Evolutionary conservation across 2,797 vertebrate genomes (phyloP).

Genomic region (Octomys mimax): DNA sequence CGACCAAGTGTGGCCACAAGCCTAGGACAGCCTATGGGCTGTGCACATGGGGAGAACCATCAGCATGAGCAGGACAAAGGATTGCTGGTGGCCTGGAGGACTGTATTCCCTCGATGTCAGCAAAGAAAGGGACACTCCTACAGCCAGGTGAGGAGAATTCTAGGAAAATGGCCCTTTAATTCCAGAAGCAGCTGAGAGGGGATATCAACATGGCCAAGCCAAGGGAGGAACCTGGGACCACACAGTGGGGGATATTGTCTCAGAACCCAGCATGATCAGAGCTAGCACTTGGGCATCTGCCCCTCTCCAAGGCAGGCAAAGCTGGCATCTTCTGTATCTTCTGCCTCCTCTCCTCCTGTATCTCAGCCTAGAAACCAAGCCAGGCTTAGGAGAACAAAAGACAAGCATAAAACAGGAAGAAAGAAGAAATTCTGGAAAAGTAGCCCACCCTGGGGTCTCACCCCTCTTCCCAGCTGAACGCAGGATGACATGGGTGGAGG

Average conservation of each 20-base stretch:
- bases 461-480: not conserved
- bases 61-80: not conserved
- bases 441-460: not conserved
- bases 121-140: not conserved
- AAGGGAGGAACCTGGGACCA: not conserved
- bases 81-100: not conserved
- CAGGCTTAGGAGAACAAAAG: no score
- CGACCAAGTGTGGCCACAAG: not conserved
- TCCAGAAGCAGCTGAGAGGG: not conserved
- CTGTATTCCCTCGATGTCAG: not conserved
- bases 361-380: not conserved
- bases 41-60: no score
- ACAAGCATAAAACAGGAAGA: not conserved
- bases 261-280: not conserved
- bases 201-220: no score
- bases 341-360: no score
- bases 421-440: not conserved
- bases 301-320: not conserved
- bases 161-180: not conserved
- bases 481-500: no score
- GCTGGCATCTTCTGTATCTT: no score
- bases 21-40: not conserved
- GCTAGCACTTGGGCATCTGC: not conserved
- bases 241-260: not conserved
- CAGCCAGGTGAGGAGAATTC: not conserved